Conservation (phyloP, 2,113 vertebrate genomes). For the Vulpes lagopus region DNA sequence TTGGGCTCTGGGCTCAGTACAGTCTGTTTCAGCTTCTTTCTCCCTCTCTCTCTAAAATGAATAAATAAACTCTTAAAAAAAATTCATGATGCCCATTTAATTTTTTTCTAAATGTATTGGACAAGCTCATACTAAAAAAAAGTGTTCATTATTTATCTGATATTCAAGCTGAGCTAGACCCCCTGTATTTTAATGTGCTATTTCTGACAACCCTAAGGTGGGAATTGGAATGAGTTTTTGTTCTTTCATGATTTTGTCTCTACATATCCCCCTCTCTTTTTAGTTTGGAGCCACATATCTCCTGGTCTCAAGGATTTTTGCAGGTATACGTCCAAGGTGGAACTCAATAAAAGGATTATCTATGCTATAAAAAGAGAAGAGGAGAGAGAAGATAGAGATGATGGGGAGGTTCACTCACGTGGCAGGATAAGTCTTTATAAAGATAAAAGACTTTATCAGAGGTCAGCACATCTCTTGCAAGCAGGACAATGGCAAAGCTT, state of each 20-base stretch:
- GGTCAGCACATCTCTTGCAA: background rate
- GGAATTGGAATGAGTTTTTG: background rate
- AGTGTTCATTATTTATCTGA: background rate
- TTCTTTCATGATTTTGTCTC: conserved; percentile 38
- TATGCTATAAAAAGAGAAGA: background rate
- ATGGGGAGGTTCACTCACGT: background rate
- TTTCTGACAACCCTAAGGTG: background rate
- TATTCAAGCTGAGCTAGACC: background rate
- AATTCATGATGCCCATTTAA: background rate
- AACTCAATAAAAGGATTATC: background rate
- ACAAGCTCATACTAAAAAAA: background rate
- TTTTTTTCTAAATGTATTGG: background rate
- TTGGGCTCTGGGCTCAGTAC: background rate
- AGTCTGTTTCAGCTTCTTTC: background rate
- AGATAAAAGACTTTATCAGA: background rate
- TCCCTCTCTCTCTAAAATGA: background rate
- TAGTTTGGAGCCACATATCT: background rate
- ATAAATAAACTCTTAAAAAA: background rate
- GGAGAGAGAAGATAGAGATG: background rate
- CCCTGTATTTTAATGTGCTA: conserved; percentile 54
- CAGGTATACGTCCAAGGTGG: background rate
- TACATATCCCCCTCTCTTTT: background rate
- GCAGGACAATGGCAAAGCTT: background rate
- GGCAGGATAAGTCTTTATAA: background rate
- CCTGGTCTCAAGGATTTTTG: background rate